Evolutionary conservation across 37 sponge, comb jelly and placozoan species (phyloP).

Genomic region (Ianthella basta): DNA sequence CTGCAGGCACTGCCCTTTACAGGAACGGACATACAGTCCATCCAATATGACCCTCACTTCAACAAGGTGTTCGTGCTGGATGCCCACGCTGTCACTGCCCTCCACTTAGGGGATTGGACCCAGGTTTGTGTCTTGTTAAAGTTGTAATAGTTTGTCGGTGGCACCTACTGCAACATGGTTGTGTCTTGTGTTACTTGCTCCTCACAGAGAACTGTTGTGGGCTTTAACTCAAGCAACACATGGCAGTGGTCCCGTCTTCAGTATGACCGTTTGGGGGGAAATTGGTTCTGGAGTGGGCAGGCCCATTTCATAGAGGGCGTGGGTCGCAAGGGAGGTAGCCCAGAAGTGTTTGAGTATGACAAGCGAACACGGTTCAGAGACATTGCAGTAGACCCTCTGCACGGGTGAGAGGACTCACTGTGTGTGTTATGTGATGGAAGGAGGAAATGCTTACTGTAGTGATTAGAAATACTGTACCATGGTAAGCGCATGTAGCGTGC

Average conservation of each 20-base stretch:
- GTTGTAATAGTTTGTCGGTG: neutral
- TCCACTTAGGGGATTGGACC: neutral
- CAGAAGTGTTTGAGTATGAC: neutral
- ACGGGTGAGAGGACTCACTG: neutral
- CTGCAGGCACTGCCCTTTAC: conserved; percentile 17
- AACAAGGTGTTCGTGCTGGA: neutral
- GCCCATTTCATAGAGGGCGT: neutral
- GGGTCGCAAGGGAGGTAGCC: neutral
- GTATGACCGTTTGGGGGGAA: conserved; percentile 6
- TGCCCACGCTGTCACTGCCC: neutral
- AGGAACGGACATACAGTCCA: conserved; percentile 1
- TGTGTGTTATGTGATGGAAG: too few relatives aligned
- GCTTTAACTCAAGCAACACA: neutral
- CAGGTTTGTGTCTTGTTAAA: neutral
- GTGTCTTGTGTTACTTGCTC: too few relatives aligned
- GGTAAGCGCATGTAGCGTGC: too few relatives aligned
- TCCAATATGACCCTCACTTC: conserved; percentile 13
- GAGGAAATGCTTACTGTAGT: too few relatives aligned
- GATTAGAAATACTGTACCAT: too few relatives aligned
- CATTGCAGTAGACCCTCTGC: neutral
- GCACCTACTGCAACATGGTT: too few relatives aligned
- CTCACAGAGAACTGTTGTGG: neutral
- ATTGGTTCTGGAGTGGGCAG: neutral
- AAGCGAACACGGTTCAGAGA: neutral
- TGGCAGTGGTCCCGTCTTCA: neutral